Evolutionary conservation across 2,113 vertebrate genomes (phyloP), one percentile per base, ranked within the genome.

Genomic region (Mola mola): DNA sequence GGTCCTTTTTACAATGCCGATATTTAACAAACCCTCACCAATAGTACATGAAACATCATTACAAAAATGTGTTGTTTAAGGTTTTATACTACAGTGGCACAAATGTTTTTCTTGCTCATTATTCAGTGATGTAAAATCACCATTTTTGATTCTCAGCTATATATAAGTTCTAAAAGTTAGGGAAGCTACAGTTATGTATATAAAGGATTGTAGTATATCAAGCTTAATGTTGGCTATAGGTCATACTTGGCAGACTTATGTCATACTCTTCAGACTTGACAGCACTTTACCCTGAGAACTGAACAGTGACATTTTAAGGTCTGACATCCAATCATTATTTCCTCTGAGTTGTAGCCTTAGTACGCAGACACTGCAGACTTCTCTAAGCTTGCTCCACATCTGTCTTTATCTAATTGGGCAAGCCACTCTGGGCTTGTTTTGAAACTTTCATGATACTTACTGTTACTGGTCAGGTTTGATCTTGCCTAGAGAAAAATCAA

Each of bases 221-320:
- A 26, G 37, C 11, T 37, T 64, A 41, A 47, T 51, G 46, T 41
- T 47, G 67, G 34, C 55, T 60, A 21, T 53, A 64, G 64, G 44
- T 71, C 61, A 49, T 41, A 28, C 75, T 69, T 72, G 75, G 52
- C 55, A 63, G 40, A 69, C 49, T 50, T 58, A 28, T 53, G 43
- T 63, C 63, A 44, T 38, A 55, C 41, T 44, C 59, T 33, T 81
- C 52, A 59, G 22, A 41, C 57, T 21, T 67, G 72, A 77, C 72
- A 73, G 56, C 33, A 31, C n/a, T 10, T 62, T 34, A 53, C 36
- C 50, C 41, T 9, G 51, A 64, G 48, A 68, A 49, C 36, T 40
- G 44, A 78, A 66, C 29, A n/a, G 26, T 72, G 66, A 64, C 82
- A 78, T 84, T 78, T 76, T 67, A 47, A 61, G 53, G 50, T 55